Base-by-base conservation (phyloP, 1,140 invertebrate genomes). In the Papilio xuthus region DNA sequence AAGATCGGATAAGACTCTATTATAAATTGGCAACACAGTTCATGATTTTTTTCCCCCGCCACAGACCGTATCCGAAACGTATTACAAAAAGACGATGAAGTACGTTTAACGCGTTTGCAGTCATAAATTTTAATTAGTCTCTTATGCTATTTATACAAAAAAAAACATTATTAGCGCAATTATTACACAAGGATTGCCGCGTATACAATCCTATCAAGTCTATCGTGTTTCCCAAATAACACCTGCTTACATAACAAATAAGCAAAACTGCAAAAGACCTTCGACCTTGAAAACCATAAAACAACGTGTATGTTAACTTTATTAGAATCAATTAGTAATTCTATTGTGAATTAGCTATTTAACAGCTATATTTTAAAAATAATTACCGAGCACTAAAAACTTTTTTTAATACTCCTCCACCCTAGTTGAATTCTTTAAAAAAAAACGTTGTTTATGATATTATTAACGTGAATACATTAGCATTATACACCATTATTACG, bases 21-120 rank as follows among this genome's bases (percentile, higher is more conserved):
- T 82, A 83, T 85, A 84, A 83, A 82, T 84, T 81, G 81, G 81
- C 80, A 81, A 84, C 80, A 82, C 70, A 78, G 81, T 81, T 83
- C 83, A 82, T 83, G 82, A 82, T 79, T 84, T 81, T 81, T 75
- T 76, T 76, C 37, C 37, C 23, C 20, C 53, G 73, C 28, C 53
- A 41, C 28, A 67, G 74, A 47, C 70, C 67, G 79, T 76, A 60
- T 80, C 79, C 74, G 78, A 79, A 80, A 78, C 50, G 67, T 81
- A 74, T 79, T 79, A 50, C 78, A 78, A 77, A 77, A 83, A 82
- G 71, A 82, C 80, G 26, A 78, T 37, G 79, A 79, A 80, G 79
- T 78, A 81, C 70, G 71, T 78, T 80, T 79, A 50, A 70, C 78
- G 53, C 73, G 80, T 79, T 81, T 56, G 56, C 71, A 56, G 42